Evolutionary conservation across 2,888 invertebrate genomes (phyloP), one percentile per base, ranked within the genome.

Genomic region (Drosophila parthenogenetica): DNA sequence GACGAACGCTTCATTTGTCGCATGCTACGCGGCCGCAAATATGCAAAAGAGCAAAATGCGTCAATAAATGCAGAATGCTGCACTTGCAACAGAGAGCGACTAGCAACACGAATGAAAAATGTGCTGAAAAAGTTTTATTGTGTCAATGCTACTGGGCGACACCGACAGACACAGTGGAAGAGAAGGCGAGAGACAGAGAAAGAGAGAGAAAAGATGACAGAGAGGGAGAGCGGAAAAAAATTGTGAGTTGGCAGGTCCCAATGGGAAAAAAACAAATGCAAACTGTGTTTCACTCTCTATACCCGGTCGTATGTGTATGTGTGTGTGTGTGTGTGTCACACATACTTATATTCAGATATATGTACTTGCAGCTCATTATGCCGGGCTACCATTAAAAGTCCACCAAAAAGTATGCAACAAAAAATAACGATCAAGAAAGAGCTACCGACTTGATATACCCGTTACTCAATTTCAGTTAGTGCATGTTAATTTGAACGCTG

Each of bases 31-130:
- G 74, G 77, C 69, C 69, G 62, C 67, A 76, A 81, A 81, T 86
- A 81, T 83, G 87, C 77, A 87, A 86, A 84, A 78, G 75, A 84
- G 79, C 73, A 64, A 81, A 82, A 82, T 82, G 87, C 81, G 85
- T 87, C 81, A 84, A 81, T 87, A 87, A 87, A 81, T 82, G 87
- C 79, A 69, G 69, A 77, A 74, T 77, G 77, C 73, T 58, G 72
- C 73, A 75, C 69, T 77, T 75, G 73, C 73, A 57, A 59, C 73
- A 74, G 37, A 59, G 22, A 16, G 10, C 13, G 5, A 19, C 25
- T 42, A 32, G 48, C 29, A 58, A 39, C 70, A 57, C 62, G 57
- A 75, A 69, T 73, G 74, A 69, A 68, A 73, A 73, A 77, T 73
- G 80, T 65, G 80, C 63, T 72, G 69, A 73, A 78, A 78, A 85